These are phyloP conservation scores for Drosophila kurseongensis DNA, from an alignment of 1,140 invertebrate genomes.

Conservation along the genomic window DNA sequence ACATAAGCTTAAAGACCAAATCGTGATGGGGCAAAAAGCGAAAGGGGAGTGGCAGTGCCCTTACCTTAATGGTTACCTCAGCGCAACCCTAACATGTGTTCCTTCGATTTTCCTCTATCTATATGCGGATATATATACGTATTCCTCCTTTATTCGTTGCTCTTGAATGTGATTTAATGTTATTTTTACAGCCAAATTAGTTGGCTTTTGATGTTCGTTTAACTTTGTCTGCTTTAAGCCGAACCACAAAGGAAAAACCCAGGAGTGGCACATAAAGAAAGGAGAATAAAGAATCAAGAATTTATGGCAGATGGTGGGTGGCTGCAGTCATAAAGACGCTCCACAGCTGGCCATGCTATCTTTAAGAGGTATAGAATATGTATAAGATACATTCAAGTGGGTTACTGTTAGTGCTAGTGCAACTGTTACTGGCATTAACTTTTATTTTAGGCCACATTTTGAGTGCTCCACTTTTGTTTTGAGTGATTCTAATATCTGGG, in stretches of 20 bases:
- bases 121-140: constrained; percentile 1
- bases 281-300: constrained; percentile 20
- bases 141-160: constrained; percentile 44
- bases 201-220: constrained; percentile 79
- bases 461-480: constrained; percentile 49
- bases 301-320: constrained; percentile 51
- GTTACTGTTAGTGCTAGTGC: constrained; percentile 16
- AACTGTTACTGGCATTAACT: constrained; percentile 41
- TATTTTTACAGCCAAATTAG: constrained; percentile 83
- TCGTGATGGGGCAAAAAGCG: constrained; percentile 54
- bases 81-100: not conserved
- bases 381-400: constrained; percentile 4
- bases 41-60: constrained; percentile 41
- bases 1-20: constrained; percentile 81
- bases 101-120: constrained; percentile 58
- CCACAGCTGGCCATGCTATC: constrained; percentile 21
- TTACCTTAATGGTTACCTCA: constrained; percentile 11
- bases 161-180: constrained; percentile 76
- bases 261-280: constrained; percentile 29
- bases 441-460: constrained; percentile 55
- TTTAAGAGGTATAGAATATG: constrained; percentile 12
- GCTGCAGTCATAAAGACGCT: constrained; percentile 29
- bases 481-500: constrained; percentile 20
- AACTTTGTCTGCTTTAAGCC: constrained; percentile 64
- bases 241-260: constrained; percentile 19